Evolutionary conservation across 2,797 vertebrate species (phyloP), one percentile per base, ranked within the genome.

Genomic region (Hoplostethus mediterraneus): DNA sequence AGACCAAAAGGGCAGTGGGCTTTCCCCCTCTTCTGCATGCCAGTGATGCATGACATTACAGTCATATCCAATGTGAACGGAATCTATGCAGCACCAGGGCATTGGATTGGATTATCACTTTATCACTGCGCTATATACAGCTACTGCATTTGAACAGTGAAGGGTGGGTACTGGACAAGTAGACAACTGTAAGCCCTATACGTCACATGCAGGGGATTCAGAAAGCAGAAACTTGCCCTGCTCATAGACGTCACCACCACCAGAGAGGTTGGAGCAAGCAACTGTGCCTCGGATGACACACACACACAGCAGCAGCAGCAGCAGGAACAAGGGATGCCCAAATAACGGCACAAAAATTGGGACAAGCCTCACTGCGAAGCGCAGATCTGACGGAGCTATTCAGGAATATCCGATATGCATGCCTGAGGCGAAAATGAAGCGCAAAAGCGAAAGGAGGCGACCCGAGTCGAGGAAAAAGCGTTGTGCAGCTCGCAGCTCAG

Each of bases 401-500:
- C 59, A 10, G 80, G 67, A 84, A 85, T 90, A 91, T 61, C 75
- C 73, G 47, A 56, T 55, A 61, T 60, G 81, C 81, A 75, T 55
- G 83, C 69, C 59, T 71, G 86, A 85, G 55, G 71, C 62, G 58
- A 90, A 85, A 62, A 95, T 96, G 95, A 96, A 96, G 85, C 94
- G 95, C 83, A 96, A 95, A 85, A 91, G 90, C 90, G 94, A 95
- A 79, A 89, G 91, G 87, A 92, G 92, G 53, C 91, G 94, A 88
- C 73, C 81, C 44, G 95, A 95, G 86, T 90, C 91, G 68, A 93
- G 91, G 80, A 95, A 95, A 77, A 94, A 93, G 76, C 92, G 93
- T 78, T 90, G 93, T 73, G 87, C 93, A 69, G 91, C 92, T 66
- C 88, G 66, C 68, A 84, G 90, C 86, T 89, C 88, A 49, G 92